phyloP scores from a whole-genome alignment of 2,797 vertebrate species.

The Heteromormyrus szaboi region DNA sequence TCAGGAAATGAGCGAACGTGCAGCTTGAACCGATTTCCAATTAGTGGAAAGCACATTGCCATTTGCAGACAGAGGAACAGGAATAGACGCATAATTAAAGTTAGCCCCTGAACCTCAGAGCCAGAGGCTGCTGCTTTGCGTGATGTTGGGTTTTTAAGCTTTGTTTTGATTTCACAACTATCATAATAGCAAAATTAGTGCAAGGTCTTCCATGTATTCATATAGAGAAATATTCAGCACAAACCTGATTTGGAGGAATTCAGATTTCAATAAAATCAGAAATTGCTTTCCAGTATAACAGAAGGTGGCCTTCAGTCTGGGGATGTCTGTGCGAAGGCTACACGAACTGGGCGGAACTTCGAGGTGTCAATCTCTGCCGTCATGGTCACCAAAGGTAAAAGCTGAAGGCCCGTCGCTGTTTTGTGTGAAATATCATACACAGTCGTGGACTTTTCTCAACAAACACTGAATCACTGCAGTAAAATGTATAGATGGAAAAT shows the following conservation, averaged over 20 bases:
- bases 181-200: not conserved
- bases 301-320: not conserved
- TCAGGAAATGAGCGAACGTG: constrained; percentile 1
- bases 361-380: not conserved
- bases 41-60: constrained; percentile 7
- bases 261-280: not conserved
- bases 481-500: not conserved
- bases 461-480: not conserved
- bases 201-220: not conserved
- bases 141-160: not conserved
- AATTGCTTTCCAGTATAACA: not conserved
- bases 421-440: not conserved
- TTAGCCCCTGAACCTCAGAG: not conserved
- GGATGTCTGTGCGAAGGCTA: not conserved
- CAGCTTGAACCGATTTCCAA: constrained; percentile 18
- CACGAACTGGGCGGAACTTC: not conserved
- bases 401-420: not conserved
- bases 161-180: not conserved
- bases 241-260: not conserved
- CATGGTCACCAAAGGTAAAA: not conserved
- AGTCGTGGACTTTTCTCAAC: not conserved
- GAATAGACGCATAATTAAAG: not conserved
- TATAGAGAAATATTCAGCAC: not conserved
- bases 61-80: not conserved
- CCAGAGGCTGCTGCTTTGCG: not conserved